Evolutionary conservation across 2,797 vertebrate species (phyloP), one percentile per base, ranked within the genome.

Genomic region (Coreius guichenoti): DNA sequence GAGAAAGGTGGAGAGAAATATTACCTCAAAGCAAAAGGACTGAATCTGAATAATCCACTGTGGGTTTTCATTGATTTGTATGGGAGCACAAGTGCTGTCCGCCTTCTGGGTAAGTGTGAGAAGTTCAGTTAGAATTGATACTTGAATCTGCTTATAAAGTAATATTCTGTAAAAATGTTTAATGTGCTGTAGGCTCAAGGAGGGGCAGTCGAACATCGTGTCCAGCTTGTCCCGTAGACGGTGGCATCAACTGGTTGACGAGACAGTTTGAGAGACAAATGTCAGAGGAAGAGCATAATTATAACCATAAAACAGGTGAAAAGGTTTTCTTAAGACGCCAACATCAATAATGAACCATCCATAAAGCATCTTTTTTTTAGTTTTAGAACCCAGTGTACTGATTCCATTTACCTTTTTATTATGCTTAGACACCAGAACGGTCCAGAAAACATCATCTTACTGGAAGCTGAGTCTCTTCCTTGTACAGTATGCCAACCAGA

Each of bases 61-160:
- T 95, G 93, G 92, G 93, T 92, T 0, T 88, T 95, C 81, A 86
- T 95, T 84, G 94, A 95, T 12, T 65, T 95, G 49, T 93, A 92
- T 0, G 93, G 94, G 58, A 93, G 90, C 83, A 92, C 92, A 72
- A 91, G 90, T 61, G 87, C 92, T 7, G 86, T 95, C 26, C 29
- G 91, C 49, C 86, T 95, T 26, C 87, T 95, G 61, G 90, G 93
- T 94, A 87, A 93, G 93, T 89, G 31, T 33, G 21, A 65, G 21
- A 45, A 29, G 7, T 43, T n/a, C 17, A 51, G 33, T 58, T 11
- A 58, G 29, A 36, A 70, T 29, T 17, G 54, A 12, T 54, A 51
- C 16, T 56, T 39, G 39, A 51, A 29, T 67, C 12, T 1, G 5
- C 33, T 26, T 70, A 70, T 26, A 54, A 70, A 33, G 12, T 39